Evolutionary conservation across 2,888 invertebrate species (phyloP).

Genomic region (Merodon equestris): DNA sequence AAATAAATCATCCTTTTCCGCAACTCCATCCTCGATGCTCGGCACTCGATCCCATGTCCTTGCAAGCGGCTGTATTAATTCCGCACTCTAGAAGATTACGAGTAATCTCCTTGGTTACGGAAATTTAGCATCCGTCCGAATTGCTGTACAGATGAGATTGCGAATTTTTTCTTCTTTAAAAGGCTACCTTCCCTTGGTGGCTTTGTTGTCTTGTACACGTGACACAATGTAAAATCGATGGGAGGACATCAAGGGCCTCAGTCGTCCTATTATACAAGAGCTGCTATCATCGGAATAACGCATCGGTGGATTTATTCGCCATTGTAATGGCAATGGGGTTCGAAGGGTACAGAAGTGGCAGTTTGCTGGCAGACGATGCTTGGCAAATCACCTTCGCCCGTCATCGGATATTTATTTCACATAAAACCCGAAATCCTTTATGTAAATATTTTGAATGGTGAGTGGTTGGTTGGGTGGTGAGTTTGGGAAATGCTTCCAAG

Average conservation of each 20-base stretch:
- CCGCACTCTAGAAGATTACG: slow-evolving; percentile 41
- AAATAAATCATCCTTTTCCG: slow-evolving; percentile 29
- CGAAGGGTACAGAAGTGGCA: not conserved
- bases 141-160: slow-evolving; percentile 14
- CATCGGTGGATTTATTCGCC: slow-evolving; percentile 33
- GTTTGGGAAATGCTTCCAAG: not conserved
- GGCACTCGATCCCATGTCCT: no score
- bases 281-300: slow-evolving; percentile 38
- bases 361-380: no score
- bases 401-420: slow-evolving; percentile 36
- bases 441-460: slow-evolving; percentile 37
- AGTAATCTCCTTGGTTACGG: slow-evolving; percentile 46
- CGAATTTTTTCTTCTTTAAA: slow-evolving; percentile 18
- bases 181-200: not conserved
- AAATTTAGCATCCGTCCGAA: slow-evolving; percentile 44
- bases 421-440: slow-evolving; percentile 45
- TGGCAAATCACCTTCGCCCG: slow-evolving; percentile 32
- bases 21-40: not conserved
- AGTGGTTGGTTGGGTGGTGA: not conserved
- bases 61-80: slow-evolving; percentile 28
- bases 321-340: slow-evolving; percentile 16
- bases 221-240: slow-evolving; percentile 17
- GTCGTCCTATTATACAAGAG: slow-evolving; percentile 10
- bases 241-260: slow-evolving; percentile 14
- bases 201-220: slow-evolving; percentile 32